A percentile compares a stretch with the other conserved stretches of the same genome.
Conservation (phyloP, 2,888 invertebrate species). For the Scaptomyza tumidula region DNA sequence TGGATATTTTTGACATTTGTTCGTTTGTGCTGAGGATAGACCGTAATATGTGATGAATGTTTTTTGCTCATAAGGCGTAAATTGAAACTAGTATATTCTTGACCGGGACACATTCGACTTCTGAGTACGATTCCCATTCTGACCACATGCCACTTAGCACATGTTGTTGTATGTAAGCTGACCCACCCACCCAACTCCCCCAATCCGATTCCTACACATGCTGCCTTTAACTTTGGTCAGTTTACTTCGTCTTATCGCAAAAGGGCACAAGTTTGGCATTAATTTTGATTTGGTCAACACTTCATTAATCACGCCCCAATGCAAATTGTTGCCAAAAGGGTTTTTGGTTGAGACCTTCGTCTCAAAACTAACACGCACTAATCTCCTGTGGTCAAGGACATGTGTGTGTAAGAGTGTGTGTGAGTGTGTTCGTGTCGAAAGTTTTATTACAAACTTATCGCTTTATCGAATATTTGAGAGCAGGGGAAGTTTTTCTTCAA, state of each 20-base stretch:
- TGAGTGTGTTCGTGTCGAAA: slow-evolving; percentile 38
- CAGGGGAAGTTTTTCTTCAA: slow-evolving; percentile 10
- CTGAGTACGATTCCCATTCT: slow-evolving; percentile 38
- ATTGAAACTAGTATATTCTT: slow-evolving; percentile 73
- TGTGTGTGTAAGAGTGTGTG: slow-evolving; percentile 45
- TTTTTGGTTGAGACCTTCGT: slow-evolving; percentile 15
- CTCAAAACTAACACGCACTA: slow-evolving; percentile 30
- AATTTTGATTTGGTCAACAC: slow-evolving; percentile 82
- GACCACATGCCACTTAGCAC: slow-evolving; percentile 80
- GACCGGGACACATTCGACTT: slow-evolving; percentile 38
- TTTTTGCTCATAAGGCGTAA: slow-evolving; percentile 74
- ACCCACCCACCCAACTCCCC: background rate
- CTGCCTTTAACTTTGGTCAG: slow-evolving; percentile 45
- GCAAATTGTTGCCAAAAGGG: slow-evolving; percentile 33
- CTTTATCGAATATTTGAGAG: slow-evolving; percentile 44
- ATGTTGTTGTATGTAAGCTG: slow-evolving; percentile 45
- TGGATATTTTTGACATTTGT: slow-evolving; percentile 70
- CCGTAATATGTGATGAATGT: slow-evolving; percentile 68
- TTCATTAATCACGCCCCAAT: slow-evolving; percentile 81
- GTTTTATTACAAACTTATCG: slow-evolving; percentile 69
- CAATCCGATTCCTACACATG: slow-evolving; percentile 44
- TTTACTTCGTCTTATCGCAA: slow-evolving; percentile 49
- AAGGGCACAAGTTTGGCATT: slow-evolving; percentile 64
- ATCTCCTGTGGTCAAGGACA: slow-evolving; percentile 65
- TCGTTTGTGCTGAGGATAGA: slow-evolving; percentile 47